phyloP scores from a whole-genome alignment of 1,140 invertebrate genomes.

The Thalassaphorura encarpata region DNA sequence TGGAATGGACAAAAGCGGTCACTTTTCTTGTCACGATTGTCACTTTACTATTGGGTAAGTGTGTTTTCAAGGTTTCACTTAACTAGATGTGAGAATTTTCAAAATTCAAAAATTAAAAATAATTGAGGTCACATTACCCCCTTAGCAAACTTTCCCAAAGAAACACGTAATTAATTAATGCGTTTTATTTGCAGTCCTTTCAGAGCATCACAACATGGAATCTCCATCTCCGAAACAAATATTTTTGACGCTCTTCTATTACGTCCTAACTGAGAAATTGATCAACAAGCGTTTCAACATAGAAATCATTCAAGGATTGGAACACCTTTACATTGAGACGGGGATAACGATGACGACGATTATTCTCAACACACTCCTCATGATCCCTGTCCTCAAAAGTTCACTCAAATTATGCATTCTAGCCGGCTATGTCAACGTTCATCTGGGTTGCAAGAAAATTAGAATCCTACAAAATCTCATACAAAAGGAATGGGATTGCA shows the following conservation, averaged over 20 bases:
- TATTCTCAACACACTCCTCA: slow-evolving; percentile 20
- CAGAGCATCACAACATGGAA: not conserved
- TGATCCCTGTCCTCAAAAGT: slow-evolving; percentile 19
- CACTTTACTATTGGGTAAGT: slow-evolving; percentile 50
- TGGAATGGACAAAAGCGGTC: slow-evolving; percentile 71
- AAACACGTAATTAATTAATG: not conserved
- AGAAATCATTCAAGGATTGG: slow-evolving; percentile 30
- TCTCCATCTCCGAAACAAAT: slow-evolving; percentile 58
- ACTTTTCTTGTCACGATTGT: slow-evolving; percentile 69
- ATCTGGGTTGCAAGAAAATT: slow-evolving; percentile 48
- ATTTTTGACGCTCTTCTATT: slow-evolving; percentile 55
- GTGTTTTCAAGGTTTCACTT: no score
- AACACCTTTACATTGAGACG: slow-evolving; percentile 23
- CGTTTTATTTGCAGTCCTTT: not conserved
- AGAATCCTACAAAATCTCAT: slow-evolving; percentile 45
- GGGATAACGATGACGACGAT: not conserved
- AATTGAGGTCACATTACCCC: no score
- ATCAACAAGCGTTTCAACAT: slow-evolving; percentile 10
- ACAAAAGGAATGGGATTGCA: slow-evolving; percentile 46
- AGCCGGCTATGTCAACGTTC: slow-evolving; percentile 55
- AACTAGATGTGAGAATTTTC: no score
- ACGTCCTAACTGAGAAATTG: slow-evolving; percentile 56
- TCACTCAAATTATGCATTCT: slow-evolving; percentile 42
- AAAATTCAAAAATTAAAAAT: no score
- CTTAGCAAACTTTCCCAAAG: no score